phyloP scores from a whole-genome alignment of 2,888 invertebrate species.

The Drosophila falleni region DNA sequence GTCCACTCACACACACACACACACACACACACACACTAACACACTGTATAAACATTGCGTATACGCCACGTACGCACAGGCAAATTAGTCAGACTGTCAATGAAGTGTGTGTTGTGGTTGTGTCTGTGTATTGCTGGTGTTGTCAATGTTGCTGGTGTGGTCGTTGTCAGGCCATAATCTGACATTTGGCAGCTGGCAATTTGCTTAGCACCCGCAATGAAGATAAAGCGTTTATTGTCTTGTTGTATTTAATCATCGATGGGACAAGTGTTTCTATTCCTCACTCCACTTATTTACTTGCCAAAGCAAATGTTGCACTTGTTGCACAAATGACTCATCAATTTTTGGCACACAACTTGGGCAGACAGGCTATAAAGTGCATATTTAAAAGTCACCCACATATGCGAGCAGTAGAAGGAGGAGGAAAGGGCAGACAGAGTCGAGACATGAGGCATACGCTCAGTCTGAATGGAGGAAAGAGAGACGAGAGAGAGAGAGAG shows the following conservation, averaged over 20 bases:
- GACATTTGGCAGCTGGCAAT: slow-evolving; percentile 67
- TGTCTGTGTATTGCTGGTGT: neutral
- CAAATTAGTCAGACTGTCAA: slow-evolving; percentile 46
- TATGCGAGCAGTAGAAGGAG: slow-evolving; percentile 6
- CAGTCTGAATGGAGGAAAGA: neutral
- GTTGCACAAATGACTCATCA: slow-evolving; percentile 75
- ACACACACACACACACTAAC: neutral
- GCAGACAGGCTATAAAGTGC: slow-evolving; percentile 50
- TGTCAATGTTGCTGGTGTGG: slow-evolving; percentile 30
- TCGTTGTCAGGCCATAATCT: slow-evolving; percentile 68
- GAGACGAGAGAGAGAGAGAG: slow-evolving; percentile 1
- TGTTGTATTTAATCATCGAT: slow-evolving; percentile 75
- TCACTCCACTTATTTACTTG: slow-evolving; percentile 21
- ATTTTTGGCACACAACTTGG: slow-evolving; percentile 53
- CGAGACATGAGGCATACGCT: slow-evolving; percentile 1
- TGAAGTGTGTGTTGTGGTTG: slow-evolving; percentile 34
- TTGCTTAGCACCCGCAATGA: slow-evolving; percentile 74
- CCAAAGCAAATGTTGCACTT: slow-evolving; percentile 63
- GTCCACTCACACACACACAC: slow-evolving; percentile 2
- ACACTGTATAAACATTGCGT: slow-evolving; percentile 26
- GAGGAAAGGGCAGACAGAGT: slow-evolving; percentile 6
- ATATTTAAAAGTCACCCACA: slow-evolving; percentile 69
- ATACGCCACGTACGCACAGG: slow-evolving; percentile 49
- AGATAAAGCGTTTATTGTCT: slow-evolving; percentile 78
- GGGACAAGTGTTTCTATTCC: neutral